Evolutionary conservation across 2,113 vertebrate genomes (phyloP).

Genomic region (Burhinus bistriatus): DNA sequence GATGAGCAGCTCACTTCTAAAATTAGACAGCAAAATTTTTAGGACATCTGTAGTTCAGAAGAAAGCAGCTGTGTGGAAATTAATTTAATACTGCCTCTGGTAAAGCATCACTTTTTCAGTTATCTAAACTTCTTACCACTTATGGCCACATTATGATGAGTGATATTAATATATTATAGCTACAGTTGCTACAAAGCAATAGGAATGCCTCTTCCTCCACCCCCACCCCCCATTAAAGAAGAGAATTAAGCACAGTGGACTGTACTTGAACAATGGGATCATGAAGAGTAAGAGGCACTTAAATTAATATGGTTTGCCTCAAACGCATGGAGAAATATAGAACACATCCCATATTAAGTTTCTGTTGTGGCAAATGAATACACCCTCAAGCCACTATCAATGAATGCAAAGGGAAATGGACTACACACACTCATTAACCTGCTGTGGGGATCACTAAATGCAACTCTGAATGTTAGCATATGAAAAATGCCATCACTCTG

Average conservation of each 20-base stretch:
- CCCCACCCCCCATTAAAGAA: neutral
- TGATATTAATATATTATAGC: neutral
- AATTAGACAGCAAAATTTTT: conserved; percentile 27
- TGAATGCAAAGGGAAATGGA: neutral
- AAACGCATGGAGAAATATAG: neutral
- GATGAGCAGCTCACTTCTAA: conserved; percentile 8
- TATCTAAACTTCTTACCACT: conserved; percentile 20
- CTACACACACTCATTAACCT: neutral
- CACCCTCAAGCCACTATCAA: neutral
- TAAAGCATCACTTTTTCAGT: conserved; percentile 43
- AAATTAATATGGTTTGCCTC: conserved; percentile 2
- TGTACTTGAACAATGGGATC: neutral
- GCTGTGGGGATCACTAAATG: neutral
- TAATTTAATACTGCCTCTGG: conserved; percentile 47
- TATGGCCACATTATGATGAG: neutral
- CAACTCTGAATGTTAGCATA: neutral
- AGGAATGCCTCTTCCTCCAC: neutral
- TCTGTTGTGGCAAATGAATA: neutral
- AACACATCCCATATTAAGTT: neutral
- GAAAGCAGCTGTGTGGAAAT: conserved; percentile 34
- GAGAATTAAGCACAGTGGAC: neutral
- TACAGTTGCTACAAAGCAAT: neutral
- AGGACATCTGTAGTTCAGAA: conserved; percentile 39
- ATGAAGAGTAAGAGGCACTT: neutral
- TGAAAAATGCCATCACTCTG: neutral